Evolutionary conservation across 2,888 invertebrate genomes (phyloP), one percentile per base, ranked within the genome.

Genomic region (Aethes cnicana): DNA sequence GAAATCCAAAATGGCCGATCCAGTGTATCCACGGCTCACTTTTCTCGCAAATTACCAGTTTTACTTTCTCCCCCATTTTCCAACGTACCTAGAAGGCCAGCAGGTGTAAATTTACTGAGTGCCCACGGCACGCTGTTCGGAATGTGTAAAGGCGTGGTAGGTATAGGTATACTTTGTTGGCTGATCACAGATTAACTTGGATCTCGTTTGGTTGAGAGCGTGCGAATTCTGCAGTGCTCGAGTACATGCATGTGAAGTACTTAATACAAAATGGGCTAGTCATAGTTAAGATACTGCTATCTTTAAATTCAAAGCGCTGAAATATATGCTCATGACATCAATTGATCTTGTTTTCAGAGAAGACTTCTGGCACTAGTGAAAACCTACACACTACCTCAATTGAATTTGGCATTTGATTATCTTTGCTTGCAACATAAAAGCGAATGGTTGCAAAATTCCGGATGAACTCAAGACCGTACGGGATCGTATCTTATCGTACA

Each of bases 51-150:
- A 79, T 77, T 78, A 77, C 64, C 60, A 67, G 74, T 76, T 76
- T 82, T 77, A 78, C 87, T 87, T 87, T 87, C 84, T 69, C 74
- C 61, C 58, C 62, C 67, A 62, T 69, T 73, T 74, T 73, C 68
- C 68, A 59, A 64, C 62, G 50, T 41, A 55, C 52, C 58, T 58
- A 59, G 64, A 65, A 63, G 39, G 63, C 60, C 57, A 32, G 37
- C 61, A 54, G 54, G 55, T 42, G 49, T 46, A 56, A 59, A 63
- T 64, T 67, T 61, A 58, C 57, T 57, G 54, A 55, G 42, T 56
- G 64, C 62, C 61, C 59, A 54, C 43, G 63, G 65, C 56, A 59
- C 53, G 54, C 41, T 62, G 63, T 58, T 66, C 46, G 58, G 62
- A 66, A 72, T 70, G 73, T 70, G 73, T 61, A 61, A 55, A 66